Percentiles rank a stretch among this genome's conserved stretches.
These are phyloP conservation scores for Neoitamus cyanurus DNA, from an alignment of 2,888 invertebrate genomes.

Conservation along the genomic window DNA sequence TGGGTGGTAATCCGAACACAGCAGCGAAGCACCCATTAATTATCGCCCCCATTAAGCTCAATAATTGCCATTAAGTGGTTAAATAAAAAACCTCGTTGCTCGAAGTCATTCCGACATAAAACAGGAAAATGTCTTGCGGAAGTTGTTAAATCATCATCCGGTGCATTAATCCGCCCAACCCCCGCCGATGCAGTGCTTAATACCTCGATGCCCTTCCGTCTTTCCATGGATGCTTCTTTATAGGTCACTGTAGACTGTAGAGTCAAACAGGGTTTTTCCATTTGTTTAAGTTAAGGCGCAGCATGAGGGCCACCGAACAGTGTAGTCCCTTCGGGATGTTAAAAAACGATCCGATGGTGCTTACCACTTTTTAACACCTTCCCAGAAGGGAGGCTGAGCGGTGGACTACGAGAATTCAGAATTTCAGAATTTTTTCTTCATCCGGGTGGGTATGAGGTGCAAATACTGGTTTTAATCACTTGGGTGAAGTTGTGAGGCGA, in stretches of 20 bases:
- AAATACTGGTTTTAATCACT: not conserved
- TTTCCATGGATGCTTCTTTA: no score
- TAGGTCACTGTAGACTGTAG: not conserved
- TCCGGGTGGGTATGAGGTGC: not conserved
- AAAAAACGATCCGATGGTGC: not conserved
- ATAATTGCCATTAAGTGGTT: not conserved
- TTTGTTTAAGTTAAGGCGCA: not conserved
- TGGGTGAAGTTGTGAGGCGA: not conserved
- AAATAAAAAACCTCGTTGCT: not conserved
- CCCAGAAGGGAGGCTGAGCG: not conserved
- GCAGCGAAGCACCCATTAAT: not conserved
- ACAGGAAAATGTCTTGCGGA: not conserved
- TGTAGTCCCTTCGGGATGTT: not conserved
- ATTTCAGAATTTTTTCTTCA: not conserved
- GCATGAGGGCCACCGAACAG: not conserved
- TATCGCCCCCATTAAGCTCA: not conserved
- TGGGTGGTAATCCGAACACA: not conserved
- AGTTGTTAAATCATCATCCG: constrained; percentile 4
- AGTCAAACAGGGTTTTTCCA: constrained; percentile 12
- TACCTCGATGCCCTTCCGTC: not conserved
- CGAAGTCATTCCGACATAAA: not conserved
- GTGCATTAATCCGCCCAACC: not conserved
- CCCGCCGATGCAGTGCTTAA: not conserved
- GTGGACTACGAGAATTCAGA: not conserved
- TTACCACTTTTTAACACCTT: not conserved